Base-by-base conservation (phyloP, 2,113 vertebrate genomes). In the Otocyon megalotis region DNA sequence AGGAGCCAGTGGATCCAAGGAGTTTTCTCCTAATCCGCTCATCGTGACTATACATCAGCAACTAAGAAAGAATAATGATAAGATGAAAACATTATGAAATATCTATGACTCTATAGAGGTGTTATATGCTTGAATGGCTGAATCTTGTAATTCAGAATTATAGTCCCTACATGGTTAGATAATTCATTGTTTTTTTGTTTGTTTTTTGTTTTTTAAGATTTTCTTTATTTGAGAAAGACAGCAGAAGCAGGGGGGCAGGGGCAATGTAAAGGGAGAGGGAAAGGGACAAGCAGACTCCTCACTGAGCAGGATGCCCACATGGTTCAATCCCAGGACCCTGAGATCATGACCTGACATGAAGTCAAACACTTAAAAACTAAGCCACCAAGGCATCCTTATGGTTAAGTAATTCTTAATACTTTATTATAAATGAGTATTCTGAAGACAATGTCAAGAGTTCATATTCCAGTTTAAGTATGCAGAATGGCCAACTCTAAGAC, bases 1-100 rank as follows among this genome's bases (percentile, higher is more conserved):
- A 43, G 98, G 98, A 97, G 99, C 98, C 98, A 99, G 97, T 8
- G 99, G 98, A 97, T 99, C 99, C 98, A 99, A 98, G 94, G 99
- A 98, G 97, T 99, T 99, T 98, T 99, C 99, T 98, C 99, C 99
- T 98, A 99, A 97, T 96, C 99, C 99, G 96, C 99, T 99, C 99
- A 99, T 99, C 96, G 98, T 99, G 98, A 99, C 96, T 98, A 98
- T 80, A 98, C 99, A 99, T 99, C 98, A 99, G 99, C 99, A 99
- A 99, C 99, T 99, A 98, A 93, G 97, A 97, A 76, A 94, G 77
- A 91, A 62, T 26, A 96, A 72, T 26, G 96, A 72, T 3, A 85
- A 82, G 17, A 74, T 19, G 72, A 82, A 81, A 71, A 53, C 8
- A 67, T 77, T 90, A 60, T 26, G 81, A 62, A 83, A 67, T 32